Evolutionary conservation across 2,888 invertebrate genomes (phyloP).

Genomic region (Autographa gamma): DNA sequence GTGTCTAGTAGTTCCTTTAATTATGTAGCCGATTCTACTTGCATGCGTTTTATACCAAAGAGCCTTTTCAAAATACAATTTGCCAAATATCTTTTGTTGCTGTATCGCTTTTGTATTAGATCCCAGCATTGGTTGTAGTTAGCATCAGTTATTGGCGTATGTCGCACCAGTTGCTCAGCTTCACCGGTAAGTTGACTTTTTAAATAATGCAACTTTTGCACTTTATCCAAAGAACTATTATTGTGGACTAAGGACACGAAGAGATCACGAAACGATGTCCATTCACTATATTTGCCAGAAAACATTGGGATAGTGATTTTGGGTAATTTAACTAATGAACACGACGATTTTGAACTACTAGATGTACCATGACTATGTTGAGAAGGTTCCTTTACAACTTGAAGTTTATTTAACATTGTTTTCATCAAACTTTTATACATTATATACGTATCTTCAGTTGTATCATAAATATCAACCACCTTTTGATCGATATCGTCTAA

Average conservation of each 20-base stretch:
- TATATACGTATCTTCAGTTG: conserved; percentile 14
- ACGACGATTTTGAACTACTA: conserved; percentile 1
- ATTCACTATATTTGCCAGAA: conserved; percentile 17
- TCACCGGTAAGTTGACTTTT: conserved; percentile 9
- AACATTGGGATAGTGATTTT: conserved; percentile 13
- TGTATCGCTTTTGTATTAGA: conserved; percentile 22
- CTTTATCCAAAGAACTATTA: neutral
- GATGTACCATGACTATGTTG: neutral
- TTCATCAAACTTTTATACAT: conserved; percentile 11
- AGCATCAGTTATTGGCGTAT: conserved; percentile 47
- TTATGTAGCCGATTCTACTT: conserved; percentile 16
- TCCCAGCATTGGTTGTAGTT: conserved; percentile 52
- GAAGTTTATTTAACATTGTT: conserved; percentile 8
- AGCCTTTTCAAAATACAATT: conserved; percentile 2
- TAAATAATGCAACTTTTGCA: conserved; percentile 5
- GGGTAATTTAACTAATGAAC: conserved; percentile 2
- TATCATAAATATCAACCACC: conserved; percentile 16
- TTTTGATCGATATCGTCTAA: conserved; percentile 20
- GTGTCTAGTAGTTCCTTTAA: conserved; percentile 36
- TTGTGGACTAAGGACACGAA: conserved; percentile 5
- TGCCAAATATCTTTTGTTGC: no score
- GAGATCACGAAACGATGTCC: conserved; percentile 9
- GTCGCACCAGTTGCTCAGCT: conserved; percentile 50
- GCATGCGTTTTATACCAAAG: conserved; percentile 13
- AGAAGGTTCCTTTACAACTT: neutral